Conservation (phyloP, 1,140 invertebrate genomes). For the Centruroides sculpturatus region DNA sequence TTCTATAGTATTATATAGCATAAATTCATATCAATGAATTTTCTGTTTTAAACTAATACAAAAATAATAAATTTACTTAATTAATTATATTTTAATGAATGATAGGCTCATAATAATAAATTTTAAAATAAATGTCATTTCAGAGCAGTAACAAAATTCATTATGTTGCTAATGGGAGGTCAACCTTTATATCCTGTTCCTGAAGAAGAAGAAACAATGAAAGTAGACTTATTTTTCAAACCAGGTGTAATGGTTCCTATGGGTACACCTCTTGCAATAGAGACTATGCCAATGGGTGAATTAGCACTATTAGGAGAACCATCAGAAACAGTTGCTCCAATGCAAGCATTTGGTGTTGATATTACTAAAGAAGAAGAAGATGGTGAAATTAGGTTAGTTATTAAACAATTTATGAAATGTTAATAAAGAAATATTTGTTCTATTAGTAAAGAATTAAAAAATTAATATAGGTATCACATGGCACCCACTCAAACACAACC, state of each 20-base stretch:
- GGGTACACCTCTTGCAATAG: conserved; percentile 6
- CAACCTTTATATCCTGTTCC: conserved; percentile 11
- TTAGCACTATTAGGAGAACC: background rate
- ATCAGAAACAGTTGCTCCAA: conserved; percentile 7
- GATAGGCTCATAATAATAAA: background rate
- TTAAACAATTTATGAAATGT: background rate
- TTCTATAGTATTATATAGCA: too few species aligned
- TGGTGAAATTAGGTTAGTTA: conserved; percentile 35
- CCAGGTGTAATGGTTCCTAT: conserved; percentile 6
- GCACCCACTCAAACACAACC: conserved; percentile 43
- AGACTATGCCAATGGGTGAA: conserved; percentile 5
- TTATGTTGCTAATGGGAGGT: conserved; percentile 58
- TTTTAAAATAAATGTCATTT: conserved; percentile 6
- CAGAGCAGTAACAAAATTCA: conserved; percentile 23
- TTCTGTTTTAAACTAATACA: too few species aligned
- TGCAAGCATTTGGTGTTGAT: conserved; percentile 57
- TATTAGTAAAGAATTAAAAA: background rate
- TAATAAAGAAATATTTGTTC: background rate
- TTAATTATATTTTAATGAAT: background rate
- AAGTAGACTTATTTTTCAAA: conserved; percentile 4
- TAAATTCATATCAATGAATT: too few species aligned
- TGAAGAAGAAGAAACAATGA: conserved; percentile 17
- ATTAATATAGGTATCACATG: conserved; percentile 20
- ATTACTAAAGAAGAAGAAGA: conserved; percentile 64
- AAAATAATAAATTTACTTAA: too few species aligned